These are phyloP conservation scores for Morpho helenor DNA, from an alignment of 2,888 invertebrate genomes.

Conservation along the genomic window DNA sequence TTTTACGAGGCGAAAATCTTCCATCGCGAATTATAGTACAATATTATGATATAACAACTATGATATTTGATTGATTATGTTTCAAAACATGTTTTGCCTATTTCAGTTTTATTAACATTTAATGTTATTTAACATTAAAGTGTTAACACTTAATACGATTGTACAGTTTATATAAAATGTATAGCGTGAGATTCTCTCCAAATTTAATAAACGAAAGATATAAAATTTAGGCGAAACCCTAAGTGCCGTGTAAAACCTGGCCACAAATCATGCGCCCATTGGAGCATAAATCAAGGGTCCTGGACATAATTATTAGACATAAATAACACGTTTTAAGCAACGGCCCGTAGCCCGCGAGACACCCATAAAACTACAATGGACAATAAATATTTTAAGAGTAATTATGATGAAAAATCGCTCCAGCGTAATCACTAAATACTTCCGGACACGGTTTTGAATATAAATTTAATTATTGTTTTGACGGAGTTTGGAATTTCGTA, in stretches of 20 bases:
- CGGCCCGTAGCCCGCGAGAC: conserved; percentile 38
- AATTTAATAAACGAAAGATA: conserved; percentile 5
- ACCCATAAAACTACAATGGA: conserved; percentile 59
- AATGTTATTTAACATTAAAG: too few relatives aligned
- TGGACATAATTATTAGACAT: conserved; percentile 55
- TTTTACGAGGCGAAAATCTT: too few relatives aligned
- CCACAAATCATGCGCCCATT: conserved; percentile 35
- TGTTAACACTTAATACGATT: too few relatives aligned
- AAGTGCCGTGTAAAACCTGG: conserved; percentile 11
- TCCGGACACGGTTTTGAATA: conserved; percentile 10
- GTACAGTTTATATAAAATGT: too few relatives aligned
- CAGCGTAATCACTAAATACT: conserved; percentile 25
- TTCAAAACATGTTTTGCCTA: too few relatives aligned
- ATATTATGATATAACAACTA: too few relatives aligned
- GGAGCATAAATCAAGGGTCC: conserved; percentile 30
- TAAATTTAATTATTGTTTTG: conserved; percentile 21
- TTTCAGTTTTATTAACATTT: too few relatives aligned
- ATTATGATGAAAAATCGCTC: conserved; percentile 68
- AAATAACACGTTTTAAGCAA: conserved; percentile 53
- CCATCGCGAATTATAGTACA: too few relatives aligned
- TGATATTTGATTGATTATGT: too few relatives aligned
- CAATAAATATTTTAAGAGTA: conserved; percentile 70
- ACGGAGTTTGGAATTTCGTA: conserved; percentile 14
- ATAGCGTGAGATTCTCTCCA: too few relatives aligned
- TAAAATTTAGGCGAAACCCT: conserved; percentile 5